Base-by-base conservation (phyloP, 2,888 invertebrate species). In the Xestobium rufovillosum region DNA sequence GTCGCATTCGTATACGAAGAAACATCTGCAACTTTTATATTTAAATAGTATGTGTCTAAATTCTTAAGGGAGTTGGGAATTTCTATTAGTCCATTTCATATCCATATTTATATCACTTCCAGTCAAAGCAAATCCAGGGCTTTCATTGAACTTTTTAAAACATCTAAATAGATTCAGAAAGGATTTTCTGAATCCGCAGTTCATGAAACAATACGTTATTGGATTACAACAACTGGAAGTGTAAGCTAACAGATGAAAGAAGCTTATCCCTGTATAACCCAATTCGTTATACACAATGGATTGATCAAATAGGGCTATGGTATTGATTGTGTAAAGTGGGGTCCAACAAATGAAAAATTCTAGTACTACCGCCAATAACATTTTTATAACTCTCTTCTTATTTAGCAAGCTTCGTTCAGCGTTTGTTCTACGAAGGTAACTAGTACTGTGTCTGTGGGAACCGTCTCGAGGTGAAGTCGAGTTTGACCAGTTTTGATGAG, bases 281-380 rank as follows among this genome's bases (percentile, higher is more conserved):
- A 73, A 56, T 10, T 59, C 59, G 15, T 65, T 60, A 51, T 73
- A 71, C 3, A 76, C 66, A 14, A 66, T 60, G 6, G 57, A 53
- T 1, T 67, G 61, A 45, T 72, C 68, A 51, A 74, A 72, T 12
- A 73, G 58, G 12, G 68, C 68, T 58, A 74, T 70, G 3, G 76
- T 75, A 49, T 74, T 73, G 39, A 77, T 64, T 45, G 74, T 63
- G 52, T 75, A 78, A 3, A 75, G 57, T 0, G 80, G 81, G 1
- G 79, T 75, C 80, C 80, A 81, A 56, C 79, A 81, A 33, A 79
- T 65, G 60, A 81, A 81, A 59, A 80, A 81, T 52, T 80, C 78
- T n/a, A 78, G 57, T 2, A 80, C 79, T 4, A 80, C 72, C 2
- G 76, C 76, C 48, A 77, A 75, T 34, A 81, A 61, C 80, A 81